A percentile compares a stretch with the other conserved stretches of the same genome.
Conservation (phyloP, 2,888 invertebrate species). For the Bugula neritina region DNA sequence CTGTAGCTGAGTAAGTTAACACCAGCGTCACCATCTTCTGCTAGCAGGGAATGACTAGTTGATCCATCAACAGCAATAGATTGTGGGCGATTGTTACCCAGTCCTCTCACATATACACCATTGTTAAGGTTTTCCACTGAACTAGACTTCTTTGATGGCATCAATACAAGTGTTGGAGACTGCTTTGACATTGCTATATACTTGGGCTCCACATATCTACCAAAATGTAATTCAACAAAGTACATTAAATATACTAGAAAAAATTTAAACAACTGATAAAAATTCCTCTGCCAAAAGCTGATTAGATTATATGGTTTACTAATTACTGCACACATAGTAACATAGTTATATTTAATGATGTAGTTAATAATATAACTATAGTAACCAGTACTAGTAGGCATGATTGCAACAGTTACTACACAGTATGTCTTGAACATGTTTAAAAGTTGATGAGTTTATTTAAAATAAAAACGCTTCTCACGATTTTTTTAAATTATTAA, state of each 20-base stretch:
- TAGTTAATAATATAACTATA: too few relatives aligned
- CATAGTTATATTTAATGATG: too few relatives aligned
- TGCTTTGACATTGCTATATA: not conserved
- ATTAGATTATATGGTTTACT: too few relatives aligned
- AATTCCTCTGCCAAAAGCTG: too few relatives aligned
- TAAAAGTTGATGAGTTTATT: too few relatives aligned
- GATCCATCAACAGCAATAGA: constrained; percentile 9
- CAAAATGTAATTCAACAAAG: not conserved
- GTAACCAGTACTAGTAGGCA: too few relatives aligned
- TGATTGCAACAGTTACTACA: too few relatives aligned
- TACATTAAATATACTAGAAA: not conserved
- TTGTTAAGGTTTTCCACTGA: not conserved
- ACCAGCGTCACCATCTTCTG: not conserved
- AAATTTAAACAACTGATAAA: too few relatives aligned
- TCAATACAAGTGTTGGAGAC: not conserved
- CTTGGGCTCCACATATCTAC: not conserved
- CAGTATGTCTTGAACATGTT: too few relatives aligned
- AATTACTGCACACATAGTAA: too few relatives aligned
- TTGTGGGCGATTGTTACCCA: not conserved
- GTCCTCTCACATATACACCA: not conserved
- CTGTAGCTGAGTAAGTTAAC: constrained; percentile 10
- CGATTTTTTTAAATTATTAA: too few relatives aligned
- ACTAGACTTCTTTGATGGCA: not conserved
- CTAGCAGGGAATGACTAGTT: not conserved
- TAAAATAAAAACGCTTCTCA: too few relatives aligned